Evolutionary conservation across 1,140 invertebrate genomes (phyloP).

Genomic region (Arion vulgaris): DNA sequence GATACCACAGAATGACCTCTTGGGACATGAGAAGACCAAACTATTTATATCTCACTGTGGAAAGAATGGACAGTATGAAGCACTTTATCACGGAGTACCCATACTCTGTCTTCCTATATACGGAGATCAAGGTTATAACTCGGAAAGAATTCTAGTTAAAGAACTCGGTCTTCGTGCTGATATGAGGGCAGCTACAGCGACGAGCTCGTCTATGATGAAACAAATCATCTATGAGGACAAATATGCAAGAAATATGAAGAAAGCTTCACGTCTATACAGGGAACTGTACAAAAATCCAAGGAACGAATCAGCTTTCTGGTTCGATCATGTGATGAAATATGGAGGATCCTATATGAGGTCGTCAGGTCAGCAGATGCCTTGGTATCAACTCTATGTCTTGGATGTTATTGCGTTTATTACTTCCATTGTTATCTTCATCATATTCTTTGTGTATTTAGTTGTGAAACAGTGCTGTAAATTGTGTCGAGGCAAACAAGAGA

Average conservation of each 20-base stretch:
- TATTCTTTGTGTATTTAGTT: neutral
- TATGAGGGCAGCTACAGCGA: slow-evolving; percentile 27
- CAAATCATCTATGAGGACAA: slow-evolving; percentile 28
- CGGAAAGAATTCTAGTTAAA: slow-evolving; percentile 38
- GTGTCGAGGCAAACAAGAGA: neutral
- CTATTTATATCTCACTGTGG: slow-evolving; percentile 60
- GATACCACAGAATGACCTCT: slow-evolving; percentile 45
- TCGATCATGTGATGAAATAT: slow-evolving; percentile 54
- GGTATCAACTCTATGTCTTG: slow-evolving; percentile 55
- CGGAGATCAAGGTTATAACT: slow-evolving; percentile 47
- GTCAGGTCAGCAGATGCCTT: slow-evolving; percentile 46
- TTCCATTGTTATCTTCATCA: neutral
- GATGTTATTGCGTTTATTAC: slow-evolving; percentile 50
- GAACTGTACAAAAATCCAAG: slow-evolving; percentile 16
- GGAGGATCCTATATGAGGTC: slow-evolving; percentile 56
- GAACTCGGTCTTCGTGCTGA: slow-evolving; percentile 38
- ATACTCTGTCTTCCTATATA: slow-evolving; percentile 79
- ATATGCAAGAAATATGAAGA: slow-evolving; percentile 11
- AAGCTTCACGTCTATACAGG: neutral
- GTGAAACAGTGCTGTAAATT: neutral
- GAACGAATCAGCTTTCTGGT: slow-evolving; percentile 12
- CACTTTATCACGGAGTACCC: slow-evolving; percentile 57
- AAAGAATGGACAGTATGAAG: slow-evolving; percentile 55
- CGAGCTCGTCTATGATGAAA: slow-evolving; percentile 27
- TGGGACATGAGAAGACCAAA: slow-evolving; percentile 41